Evolutionary conservation across 2,113 vertebrate species (phyloP).

Genomic region (Ageneiosus marmoratus): DNA sequence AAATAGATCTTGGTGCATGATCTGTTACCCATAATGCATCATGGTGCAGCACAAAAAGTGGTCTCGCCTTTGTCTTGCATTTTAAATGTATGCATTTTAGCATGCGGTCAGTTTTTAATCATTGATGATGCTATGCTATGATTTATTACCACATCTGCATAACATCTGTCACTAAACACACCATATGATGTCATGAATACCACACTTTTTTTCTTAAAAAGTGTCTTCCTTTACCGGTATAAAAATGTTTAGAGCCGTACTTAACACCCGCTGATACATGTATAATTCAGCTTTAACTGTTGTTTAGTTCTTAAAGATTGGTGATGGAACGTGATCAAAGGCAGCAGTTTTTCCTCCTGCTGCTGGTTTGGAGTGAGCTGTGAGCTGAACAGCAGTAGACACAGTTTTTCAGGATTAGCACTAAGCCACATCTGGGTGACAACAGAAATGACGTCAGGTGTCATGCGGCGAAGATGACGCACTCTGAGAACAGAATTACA

Average conservation of each 20-base stretch:
- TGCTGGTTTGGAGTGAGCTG: neutral
- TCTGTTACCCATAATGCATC: neutral
- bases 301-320: neutral
- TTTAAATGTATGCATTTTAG: neutral
- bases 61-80: neutral
- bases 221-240: too few species aligned
- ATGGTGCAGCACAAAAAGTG: neutral
- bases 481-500: neutral
- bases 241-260: slow-evolving; percentile 45
- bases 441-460: neutral
- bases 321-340: neutral
- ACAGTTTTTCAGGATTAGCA: neutral
- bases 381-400: neutral
- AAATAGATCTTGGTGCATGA: neutral
- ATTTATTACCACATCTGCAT: neutral
- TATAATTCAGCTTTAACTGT: slow-evolving; percentile 32
- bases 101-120: neutral
- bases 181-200: neutral
- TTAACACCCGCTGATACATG: slow-evolving; percentile 23
- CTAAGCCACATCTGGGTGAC: neutral
- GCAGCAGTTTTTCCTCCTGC: slow-evolving; percentile 9
- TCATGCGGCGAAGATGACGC: neutral
- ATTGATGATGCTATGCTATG: neutral
- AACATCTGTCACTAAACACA: neutral
- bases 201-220: neutral